Base-by-base conservation (phyloP, 2,113 vertebrate genomes). In the Lipotes vexillifer region DNA sequence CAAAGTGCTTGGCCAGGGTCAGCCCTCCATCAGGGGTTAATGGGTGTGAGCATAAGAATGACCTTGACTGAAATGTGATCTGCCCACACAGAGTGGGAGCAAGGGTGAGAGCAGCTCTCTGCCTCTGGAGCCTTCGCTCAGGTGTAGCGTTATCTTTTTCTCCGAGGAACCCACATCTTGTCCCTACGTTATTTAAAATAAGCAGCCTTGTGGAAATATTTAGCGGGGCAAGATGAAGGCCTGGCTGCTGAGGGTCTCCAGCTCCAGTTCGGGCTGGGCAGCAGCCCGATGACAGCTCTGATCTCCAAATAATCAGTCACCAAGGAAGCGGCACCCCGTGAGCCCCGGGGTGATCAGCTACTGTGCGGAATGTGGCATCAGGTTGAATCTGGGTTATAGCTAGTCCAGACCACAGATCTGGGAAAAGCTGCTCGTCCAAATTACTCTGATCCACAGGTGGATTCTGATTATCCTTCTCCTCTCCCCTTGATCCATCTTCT, bases 401-500 rank as follows among this genome's bases (percentile, higher is more conserved):
- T 97, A 97, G 98, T 98, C 98, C 97, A 90, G 94, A 96, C 94
- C 93, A 89, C 94, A 75, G 97, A 98, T 98, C 97, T 97, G 97
- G 98, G 98, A 97, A 97, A 97, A 97, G 95, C 97, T 95, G 97
- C 96, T 98, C 97, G 87, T 97, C 97, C 97, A 98, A 98, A 98
- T 98, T 98, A 99, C 97, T 97, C 96, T 88, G 96, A 98, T 17
- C 98, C 97, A 96, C 98, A 98, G 98, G 98, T 98, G 98, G 98
- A 98, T 98, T 98, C 98, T 98, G 98, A 99, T 98, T 98, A 98
- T 97, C 97, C 97, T 91, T 95, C 96, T 98, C 94, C 86, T 98
- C 97, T 98, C 97, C 95, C 97, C 96, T 97, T 97, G 97, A 97
- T 98, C 98, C 97, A 97, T 98, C 97, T 97, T 98, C 98, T 98